These are phyloP conservation scores for Hyppa rectilinea DNA, from an alignment of 2,888 invertebrate genomes.

Conservation along the genomic window DNA sequence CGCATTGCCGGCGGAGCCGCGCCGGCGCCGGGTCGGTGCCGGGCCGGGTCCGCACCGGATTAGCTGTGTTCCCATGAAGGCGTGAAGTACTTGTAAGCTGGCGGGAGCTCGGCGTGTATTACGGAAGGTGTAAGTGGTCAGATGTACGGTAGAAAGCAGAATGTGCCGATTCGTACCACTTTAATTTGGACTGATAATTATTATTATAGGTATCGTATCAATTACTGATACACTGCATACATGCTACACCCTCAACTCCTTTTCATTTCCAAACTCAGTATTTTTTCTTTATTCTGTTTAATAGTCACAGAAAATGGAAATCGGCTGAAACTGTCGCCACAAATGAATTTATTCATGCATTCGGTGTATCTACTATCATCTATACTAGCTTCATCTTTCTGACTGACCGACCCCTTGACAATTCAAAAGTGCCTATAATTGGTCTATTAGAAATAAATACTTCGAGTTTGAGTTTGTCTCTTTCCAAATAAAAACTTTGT, in stretches of 20 bases:
- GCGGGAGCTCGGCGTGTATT: constrained; percentile 14
- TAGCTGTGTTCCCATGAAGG: constrained; percentile 24
- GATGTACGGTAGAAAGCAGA: not conserved
- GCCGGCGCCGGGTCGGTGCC: not conserved
- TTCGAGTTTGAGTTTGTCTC: no score
- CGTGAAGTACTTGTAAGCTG: constrained; percentile 3
- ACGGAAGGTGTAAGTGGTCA: constrained; percentile 9
- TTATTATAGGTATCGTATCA: not conserved
- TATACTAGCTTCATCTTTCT: no score
- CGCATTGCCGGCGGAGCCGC: not conserved
- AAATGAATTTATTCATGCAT: not conserved
- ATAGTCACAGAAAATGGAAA: constrained; percentile 6
- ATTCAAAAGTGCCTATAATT: no score
- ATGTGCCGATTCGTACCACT: not conserved
- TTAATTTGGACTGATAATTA: not conserved
- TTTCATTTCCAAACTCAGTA: not conserved
- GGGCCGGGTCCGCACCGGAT: not conserved
- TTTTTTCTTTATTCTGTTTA: constrained; percentile 14
- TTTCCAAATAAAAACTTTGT: not conserved
- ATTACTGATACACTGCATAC: not conserved
- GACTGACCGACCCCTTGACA: no score
- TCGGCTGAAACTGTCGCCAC: not conserved
- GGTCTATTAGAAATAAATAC: no score
- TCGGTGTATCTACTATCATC: not conserved
- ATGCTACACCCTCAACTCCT: not conserved